Conservation (phyloP, 2,113 vertebrate genomes). For the Eolophus roseicapilla region DNA sequence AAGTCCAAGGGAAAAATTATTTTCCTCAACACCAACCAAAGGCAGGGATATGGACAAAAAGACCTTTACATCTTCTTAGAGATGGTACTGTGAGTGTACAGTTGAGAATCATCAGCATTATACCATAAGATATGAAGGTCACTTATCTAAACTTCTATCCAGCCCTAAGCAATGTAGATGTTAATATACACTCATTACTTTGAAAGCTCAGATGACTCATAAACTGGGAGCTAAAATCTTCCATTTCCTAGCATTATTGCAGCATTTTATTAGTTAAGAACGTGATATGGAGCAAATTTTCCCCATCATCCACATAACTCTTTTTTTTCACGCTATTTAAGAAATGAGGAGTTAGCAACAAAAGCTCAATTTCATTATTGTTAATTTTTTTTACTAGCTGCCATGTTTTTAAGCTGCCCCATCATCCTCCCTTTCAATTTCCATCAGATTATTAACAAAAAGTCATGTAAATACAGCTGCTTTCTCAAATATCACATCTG, state of each 20-base stretch:
- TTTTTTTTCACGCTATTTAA: neutral
- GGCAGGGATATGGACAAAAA: neutral
- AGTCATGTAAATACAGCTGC: neutral
- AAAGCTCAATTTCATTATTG: neutral
- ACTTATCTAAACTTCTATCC: conserved; percentile 36
- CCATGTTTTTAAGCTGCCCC: neutral
- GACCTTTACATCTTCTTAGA: neutral
- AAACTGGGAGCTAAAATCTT: conserved; percentile 22
- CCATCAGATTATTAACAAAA: neutral
- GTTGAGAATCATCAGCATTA: conserved; percentile 14
- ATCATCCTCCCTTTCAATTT: neutral
- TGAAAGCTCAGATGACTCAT: conserved; percentile 32
- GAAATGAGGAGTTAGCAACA: neutral
- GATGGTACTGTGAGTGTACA: neutral
- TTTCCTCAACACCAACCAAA: neutral
- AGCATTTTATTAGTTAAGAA: conserved; percentile 20
- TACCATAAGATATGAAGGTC: conserved; percentile 24
- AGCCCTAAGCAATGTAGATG: conserved; percentile 19
- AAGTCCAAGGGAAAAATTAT: neutral
- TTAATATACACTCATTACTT: conserved; percentile 29
- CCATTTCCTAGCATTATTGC: neutral
- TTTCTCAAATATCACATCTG: neutral
- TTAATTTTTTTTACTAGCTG: neutral
- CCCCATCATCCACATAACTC: neutral
- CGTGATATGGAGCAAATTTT: neutral